Base-by-base conservation (phyloP, 2,113 vertebrate genomes). In the Gallinago jamesoni region DNA sequence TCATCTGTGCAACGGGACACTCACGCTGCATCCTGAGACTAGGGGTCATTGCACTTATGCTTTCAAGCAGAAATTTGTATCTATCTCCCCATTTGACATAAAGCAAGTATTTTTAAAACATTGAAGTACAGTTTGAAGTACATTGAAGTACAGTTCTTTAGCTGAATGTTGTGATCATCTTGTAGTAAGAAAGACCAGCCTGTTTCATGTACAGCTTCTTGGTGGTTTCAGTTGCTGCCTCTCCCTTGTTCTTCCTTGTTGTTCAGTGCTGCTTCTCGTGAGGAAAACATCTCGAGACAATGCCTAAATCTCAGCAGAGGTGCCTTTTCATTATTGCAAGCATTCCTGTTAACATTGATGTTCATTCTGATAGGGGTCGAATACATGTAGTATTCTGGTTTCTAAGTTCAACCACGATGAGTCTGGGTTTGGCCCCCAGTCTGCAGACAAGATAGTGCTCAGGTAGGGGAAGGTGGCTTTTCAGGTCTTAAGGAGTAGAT, bases 381-480 rank as follows among this genome's bases (percentile, higher is more conserved):
- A 35, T 24, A 52, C 23, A 3, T 1, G 0, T 21, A 60, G 59
- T 28, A n/a, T 7, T 6, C 77, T 91, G 72, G 1, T 76, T 64
- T 43, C 21, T 8, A 2, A 59, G 31, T 11, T 10, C 50, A 52
- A 27, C 50, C 9, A 19, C 14, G 67, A 3, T 8, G 28, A n/a
- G 33, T 5, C 9, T 12, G 39, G 5, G 16, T 33, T 80, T 67
- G 52, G 59, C 4, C 84, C 67, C 47, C 45, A 37, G 39, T 4
- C 39, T 78, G 79, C 70, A 31, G 14, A 18, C 28, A 70, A 41
- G 31, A 3, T 17, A 12, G 35, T 7, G 69, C 27, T n/a, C 21
- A 21, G 25, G 0, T 19, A 8, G 27, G 21, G 11, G 3, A 55
- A 45, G 0, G 0, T 8, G 4, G 23, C 4, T 48, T n/a, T 39